Base-by-base conservation (phyloP, 1,140 invertebrate species). In the Rhopalosiphum padi region DNA sequence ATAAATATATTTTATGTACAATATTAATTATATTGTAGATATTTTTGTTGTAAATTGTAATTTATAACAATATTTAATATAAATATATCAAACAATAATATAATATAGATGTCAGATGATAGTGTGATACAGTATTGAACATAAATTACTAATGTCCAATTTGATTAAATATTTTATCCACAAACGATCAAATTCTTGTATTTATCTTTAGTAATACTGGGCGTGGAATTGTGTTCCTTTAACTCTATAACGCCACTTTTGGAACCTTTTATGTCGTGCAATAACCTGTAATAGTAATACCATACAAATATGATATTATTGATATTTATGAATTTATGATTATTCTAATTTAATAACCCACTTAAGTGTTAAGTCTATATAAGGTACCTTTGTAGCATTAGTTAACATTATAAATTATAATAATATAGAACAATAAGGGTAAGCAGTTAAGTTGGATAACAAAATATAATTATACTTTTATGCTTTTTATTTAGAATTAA, bases 201-300 rank as follows among this genome's bases (percentile, higher is more conserved):
- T 85, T 92, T 92, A 4, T 48, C 48, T 43, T 85, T 92, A 22
- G 35, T 37, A 53, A 92, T 85, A 83, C 68, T 92, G 23, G 91
- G 77, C 21, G n/a, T 53, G 15, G 91, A 91, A 23, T 82, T 53
- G 37, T 43, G 21, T 85, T 85, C 82, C 25, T 92, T 92, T 30
- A 92, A 53, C 53, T 92, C 82, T 35, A 92, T 92, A 1, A 53
- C 48, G 11, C 91, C 91, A 85, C 82, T 92, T 41, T 92, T 92
- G 22, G 48, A 92, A 41, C 82, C 91, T 85, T 53, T 85, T 37
- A 92, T 85, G 9, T 83, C 46, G 23, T 92, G 91, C 11, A 51
- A 83, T 35, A 92, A 51, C 23, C 82, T 85, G 35, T 9, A 82
- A 48, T 85, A 85, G 7, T 11, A 37, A 85, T 41, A 43, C 21